Conservation (phyloP, 2,888 invertebrate genomes). For the Tenthredo scrophulariae region DNA sequence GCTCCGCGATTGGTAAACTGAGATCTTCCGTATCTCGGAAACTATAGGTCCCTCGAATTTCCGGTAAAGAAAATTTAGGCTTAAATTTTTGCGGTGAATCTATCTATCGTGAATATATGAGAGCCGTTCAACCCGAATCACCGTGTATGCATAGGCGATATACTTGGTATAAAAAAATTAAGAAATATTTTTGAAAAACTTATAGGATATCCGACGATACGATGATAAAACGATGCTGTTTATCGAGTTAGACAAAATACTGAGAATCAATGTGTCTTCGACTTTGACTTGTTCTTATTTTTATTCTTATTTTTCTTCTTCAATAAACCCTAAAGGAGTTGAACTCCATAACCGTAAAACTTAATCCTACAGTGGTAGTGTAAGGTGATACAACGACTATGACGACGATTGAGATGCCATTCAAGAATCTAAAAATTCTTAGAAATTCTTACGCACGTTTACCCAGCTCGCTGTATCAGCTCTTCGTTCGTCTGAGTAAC, state of each 20-base stretch:
- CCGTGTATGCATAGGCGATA: too few species aligned
- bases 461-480: neutral
- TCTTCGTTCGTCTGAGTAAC: neutral
- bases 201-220: too few species aligned
- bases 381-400: neutral
- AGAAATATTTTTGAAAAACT: too few species aligned
- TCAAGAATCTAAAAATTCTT: conserved; percentile 21
- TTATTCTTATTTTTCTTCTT: neutral
- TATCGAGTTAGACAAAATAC: neutral
- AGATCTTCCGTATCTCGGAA: too few species aligned
- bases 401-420: neutral
- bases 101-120: too few species aligned
- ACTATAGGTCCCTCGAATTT: too few species aligned
- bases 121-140: too few species aligned
- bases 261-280: neutral
- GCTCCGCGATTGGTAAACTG: too few species aligned
- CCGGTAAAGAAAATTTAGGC: too few species aligned
- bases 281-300: neutral
- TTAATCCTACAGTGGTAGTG: neutral
- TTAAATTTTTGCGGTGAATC: too few species aligned
- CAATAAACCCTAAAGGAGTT: conserved; percentile 17
- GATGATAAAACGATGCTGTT: conserved; percentile 28
- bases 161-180: too few species aligned
- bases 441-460: conserved; percentile 3
- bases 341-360: conserved; percentile 31